Evolutionary conservation across 2,888 invertebrate genomes (phyloP).

Genomic region (Coremacera marginata): DNA sequence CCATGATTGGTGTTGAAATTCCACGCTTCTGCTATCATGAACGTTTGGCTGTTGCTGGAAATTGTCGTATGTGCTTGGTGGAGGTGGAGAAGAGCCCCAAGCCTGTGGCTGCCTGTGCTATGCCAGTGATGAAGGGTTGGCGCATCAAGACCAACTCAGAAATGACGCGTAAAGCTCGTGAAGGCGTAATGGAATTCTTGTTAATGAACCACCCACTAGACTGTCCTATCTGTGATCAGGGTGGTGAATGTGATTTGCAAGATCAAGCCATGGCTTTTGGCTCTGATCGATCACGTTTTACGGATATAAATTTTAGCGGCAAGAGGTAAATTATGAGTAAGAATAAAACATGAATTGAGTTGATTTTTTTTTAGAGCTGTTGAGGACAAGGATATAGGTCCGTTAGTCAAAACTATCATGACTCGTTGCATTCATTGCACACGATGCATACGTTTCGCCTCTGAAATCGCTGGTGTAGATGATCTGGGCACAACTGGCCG

Average conservation of each 20-base stretch:
- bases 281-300: slow-evolving; percentile 91
- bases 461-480: slow-evolving; percentile 98
- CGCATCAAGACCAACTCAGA: slow-evolving; percentile 97
- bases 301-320: slow-evolving; percentile 90
- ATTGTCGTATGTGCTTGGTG: slow-evolving; percentile 99
- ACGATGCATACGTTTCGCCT: slow-evolving; percentile 96
- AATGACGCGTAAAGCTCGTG: slow-evolving; percentile 82
- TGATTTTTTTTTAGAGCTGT: slow-evolving; percentile 79
- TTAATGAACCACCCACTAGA: slow-evolving; percentile 98
- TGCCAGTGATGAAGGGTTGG: slow-evolving; percentile 99
- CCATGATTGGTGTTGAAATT: slow-evolving; percentile 95
- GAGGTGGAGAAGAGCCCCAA: slow-evolving; percentile 99
- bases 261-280: slow-evolving; percentile 99
- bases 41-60: slow-evolving; percentile 96
- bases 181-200: slow-evolving; percentile 98
- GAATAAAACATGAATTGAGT: too few relatives aligned
- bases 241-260: slow-evolving; percentile 92
- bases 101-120: slow-evolving; percentile 98
- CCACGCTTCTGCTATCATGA: slow-evolving; percentile 99
- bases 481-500: slow-evolving; percentile 95
- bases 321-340: slow-evolving; percentile 76
- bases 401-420: slow-evolving; percentile 98
- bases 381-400: slow-evolving; percentile 99
- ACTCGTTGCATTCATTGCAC: slow-evolving; percentile 99
- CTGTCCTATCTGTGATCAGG: slow-evolving; percentile 99